A percentile compares a stretch with the other conserved stretches of the same genome.
These are phyloP conservation scores for Berghia stephanieae DNA, from an alignment of 1,140 invertebrate species.

Conservation along the genomic window DNA sequence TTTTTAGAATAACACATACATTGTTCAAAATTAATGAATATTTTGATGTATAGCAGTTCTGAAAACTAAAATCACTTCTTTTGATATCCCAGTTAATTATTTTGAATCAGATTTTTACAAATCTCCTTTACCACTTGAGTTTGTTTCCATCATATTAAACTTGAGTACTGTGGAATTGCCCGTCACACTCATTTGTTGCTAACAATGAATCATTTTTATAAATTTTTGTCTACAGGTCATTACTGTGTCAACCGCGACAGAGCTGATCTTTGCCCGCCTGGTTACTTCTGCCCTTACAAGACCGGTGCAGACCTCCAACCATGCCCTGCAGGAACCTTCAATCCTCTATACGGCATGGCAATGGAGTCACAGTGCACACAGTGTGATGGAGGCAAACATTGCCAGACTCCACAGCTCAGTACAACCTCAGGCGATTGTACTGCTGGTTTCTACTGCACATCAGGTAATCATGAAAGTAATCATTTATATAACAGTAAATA, in stretches of 20 bases:
- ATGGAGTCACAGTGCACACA: conserved; percentile 54
- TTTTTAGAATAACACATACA: no score
- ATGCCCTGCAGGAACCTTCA: conserved; percentile 62
- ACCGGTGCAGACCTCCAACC: conserved; percentile 61
- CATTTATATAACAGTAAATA: background rate
- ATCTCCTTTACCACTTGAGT: no score
- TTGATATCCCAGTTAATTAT: no score
- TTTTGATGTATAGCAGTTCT: no score
- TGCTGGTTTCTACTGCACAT: conserved; percentile 60
- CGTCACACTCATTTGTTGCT: no score
- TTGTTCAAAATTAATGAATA: no score
- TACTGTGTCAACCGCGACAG: conserved; percentile 58
- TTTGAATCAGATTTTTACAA: no score
- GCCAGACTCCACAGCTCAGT: conserved; percentile 45
- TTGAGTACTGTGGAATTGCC: no score
- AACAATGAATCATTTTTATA: no score
- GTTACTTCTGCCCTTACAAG: conserved; percentile 57
- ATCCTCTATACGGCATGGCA: conserved; percentile 49
- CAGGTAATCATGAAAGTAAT: conserved; percentile 49
- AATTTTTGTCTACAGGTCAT: conserved; percentile 18
- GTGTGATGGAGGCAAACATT: conserved; percentile 62
- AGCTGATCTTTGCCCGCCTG: conserved; percentile 56
- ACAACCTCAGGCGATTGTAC: conserved; percentile 49
- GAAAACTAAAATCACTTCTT: no score
- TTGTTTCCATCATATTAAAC: no score